phyloP scores from a whole-genome alignment of 2,797 vertebrate genomes.

The Phoeniculus purpureus region DNA sequence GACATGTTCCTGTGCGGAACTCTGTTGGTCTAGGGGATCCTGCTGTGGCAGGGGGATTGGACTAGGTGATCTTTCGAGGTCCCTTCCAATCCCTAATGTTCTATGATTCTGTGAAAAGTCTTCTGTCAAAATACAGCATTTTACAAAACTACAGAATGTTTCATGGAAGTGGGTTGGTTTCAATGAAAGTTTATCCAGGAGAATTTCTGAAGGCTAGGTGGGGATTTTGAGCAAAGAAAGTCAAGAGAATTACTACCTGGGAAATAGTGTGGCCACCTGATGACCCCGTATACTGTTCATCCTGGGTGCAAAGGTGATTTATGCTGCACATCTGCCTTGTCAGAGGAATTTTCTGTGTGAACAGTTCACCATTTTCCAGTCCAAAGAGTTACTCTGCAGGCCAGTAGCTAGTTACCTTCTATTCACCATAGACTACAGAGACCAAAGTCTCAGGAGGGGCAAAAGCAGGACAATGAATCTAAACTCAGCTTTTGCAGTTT shows the following conservation, averaged over 20 bases:
- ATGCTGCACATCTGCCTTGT: neutral
- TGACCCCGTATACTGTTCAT: neutral
- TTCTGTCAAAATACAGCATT: constrained; percentile 38
- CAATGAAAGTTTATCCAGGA: neutral
- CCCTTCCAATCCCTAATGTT: no score
- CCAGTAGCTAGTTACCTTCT: neutral
- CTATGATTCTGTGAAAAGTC: neutral
- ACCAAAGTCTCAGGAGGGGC: neutral
- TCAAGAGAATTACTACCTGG: neutral
- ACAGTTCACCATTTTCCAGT: neutral
- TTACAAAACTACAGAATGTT: constrained; percentile 8
- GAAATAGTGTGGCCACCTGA: neutral
- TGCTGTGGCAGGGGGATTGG: no score
- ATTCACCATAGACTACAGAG: neutral
- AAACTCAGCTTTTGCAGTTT: neutral
- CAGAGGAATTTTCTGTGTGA: neutral
- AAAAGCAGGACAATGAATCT: neutral
- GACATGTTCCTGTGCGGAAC: no score
- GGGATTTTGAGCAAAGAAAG: neutral
- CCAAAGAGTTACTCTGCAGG: neutral
- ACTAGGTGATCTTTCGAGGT: no score
- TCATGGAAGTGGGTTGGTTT: neutral
- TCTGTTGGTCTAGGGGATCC: no score
- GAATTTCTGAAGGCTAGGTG: neutral
- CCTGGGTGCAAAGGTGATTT: neutral